Conservation (phyloP, 2,797 vertebrate genomes). For the Phyllotis vaccarum region DNA sequence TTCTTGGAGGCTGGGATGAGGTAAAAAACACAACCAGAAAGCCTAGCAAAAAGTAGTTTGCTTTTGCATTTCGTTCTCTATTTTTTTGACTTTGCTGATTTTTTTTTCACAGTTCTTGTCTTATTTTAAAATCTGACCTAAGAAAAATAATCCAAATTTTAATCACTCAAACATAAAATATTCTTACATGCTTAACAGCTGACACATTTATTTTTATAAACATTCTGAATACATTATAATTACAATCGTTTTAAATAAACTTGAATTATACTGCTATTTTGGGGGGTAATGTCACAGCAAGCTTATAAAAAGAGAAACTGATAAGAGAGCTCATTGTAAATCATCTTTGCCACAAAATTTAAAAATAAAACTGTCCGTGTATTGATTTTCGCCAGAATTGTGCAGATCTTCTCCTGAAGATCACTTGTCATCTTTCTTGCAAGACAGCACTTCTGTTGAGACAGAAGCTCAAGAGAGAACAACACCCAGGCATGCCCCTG, state of each 20-base stretch:
- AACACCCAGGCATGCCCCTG: neutral
- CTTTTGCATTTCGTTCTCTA: neutral
- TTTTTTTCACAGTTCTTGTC: neutral
- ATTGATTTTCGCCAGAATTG: constrained; percentile 3
- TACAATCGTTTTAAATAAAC: constrained; percentile 52
- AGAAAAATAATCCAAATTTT: constrained; percentile 3
- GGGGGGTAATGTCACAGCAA: constrained; percentile 29
- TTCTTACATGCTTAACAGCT: constrained; percentile 38
- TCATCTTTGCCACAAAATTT: constrained; percentile 14
- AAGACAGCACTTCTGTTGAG: neutral
- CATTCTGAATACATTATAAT: constrained; percentile 56
- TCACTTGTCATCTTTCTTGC: neutral
- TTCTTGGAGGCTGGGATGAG: no score
- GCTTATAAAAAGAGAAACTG: constrained; percentile 27
- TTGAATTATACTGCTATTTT: constrained; percentile 48
- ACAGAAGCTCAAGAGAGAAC: neutral
- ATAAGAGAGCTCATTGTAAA: constrained; percentile 38
- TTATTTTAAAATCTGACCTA: constrained; percentile 23
- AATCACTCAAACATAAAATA: neutral
- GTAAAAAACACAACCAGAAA: neutral
- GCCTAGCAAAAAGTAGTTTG: neutral
- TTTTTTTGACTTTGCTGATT: neutral
- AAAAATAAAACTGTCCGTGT: constrained; percentile 22
- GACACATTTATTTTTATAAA: constrained; percentile 35
- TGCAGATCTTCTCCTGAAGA: neutral